phyloP scores from a whole-genome alignment of 2,888 invertebrate genomes.

The Diplolepis rosae region DNA sequence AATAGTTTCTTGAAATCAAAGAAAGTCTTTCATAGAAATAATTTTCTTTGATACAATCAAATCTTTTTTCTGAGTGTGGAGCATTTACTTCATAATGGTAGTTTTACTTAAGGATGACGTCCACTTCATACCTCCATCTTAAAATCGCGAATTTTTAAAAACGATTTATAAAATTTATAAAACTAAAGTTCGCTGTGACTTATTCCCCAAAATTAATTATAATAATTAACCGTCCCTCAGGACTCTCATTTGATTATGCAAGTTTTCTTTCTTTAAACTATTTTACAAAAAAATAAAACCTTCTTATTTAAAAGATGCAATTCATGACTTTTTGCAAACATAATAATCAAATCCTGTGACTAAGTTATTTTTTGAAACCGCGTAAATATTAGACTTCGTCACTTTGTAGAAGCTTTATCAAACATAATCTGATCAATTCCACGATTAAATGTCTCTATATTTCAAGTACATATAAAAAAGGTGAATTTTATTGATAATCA shows the following conservation, averaged over 20 bases:
- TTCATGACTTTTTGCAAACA: background rate
- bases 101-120: too few relatives aligned
- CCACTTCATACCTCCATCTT: too few relatives aligned
- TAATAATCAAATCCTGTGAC: background rate
- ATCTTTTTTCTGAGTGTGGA: too few relatives aligned
- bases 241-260: background rate
- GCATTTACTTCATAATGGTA: too few relatives aligned
- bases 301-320: background rate
- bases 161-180: too few relatives aligned
- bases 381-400: background rate
- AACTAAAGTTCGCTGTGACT: too few relatives aligned
- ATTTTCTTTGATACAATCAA: too few relatives aligned
- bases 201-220: too few relatives aligned
- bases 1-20: too few relatives aligned
- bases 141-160: too few relatives aligned
- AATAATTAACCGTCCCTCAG: background rate
- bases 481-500: background rate
- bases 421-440: background rate
- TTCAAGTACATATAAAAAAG: background rate
- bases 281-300: background rate
- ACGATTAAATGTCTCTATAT: conserved; percentile 17
- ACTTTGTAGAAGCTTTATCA: background rate
- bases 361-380: conserved; percentile 1
- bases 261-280: background rate
- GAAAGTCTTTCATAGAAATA: too few relatives aligned